Percentiles rank a stretch among this genome's conserved stretches.
phyloP scores from a whole-genome alignment of 2,888 invertebrate genomes.

The Magallana nippona region DNA sequence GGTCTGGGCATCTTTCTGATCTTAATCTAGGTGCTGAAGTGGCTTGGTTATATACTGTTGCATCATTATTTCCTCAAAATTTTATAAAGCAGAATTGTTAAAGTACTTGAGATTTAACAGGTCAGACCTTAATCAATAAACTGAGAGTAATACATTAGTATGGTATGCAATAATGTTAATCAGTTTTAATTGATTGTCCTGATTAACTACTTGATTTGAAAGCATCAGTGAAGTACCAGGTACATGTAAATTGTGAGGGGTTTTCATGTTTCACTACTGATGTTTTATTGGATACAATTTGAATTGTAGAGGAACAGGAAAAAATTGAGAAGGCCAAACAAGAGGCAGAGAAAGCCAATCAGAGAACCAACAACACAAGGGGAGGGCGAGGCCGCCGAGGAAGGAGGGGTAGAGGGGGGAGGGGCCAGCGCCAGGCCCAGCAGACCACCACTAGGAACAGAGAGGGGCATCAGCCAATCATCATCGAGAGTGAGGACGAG shows the following conservation, averaged over 20 bases:
- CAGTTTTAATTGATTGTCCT: too few relatives aligned
- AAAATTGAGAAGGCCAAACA: constrained; percentile 48
- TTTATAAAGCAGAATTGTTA: too few relatives aligned
- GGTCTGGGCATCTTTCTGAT: too few relatives aligned
- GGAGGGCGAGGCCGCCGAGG: constrained; percentile 50
- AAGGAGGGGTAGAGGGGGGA: constrained; percentile 56
- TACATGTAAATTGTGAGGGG: too few relatives aligned
- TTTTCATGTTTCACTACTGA: too few relatives aligned
- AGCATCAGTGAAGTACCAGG: neutral
- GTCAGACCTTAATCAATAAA: neutral
- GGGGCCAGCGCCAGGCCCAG: constrained; percentile 45
- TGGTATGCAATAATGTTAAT: too few relatives aligned
- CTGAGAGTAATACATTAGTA: neutral
- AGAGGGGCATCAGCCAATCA: constrained; percentile 44
- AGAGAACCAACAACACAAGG: constrained; percentile 27
- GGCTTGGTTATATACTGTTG: too few relatives aligned
- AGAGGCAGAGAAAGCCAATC: constrained; percentile 42
- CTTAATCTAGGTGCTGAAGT: too few relatives aligned
- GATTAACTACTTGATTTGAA: neutral
- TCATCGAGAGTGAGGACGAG: constrained; percentile 52
- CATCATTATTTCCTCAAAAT: too few relatives aligned
- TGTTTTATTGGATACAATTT: neutral
- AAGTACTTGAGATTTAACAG: neutral
- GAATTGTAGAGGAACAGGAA: constrained; percentile 35
- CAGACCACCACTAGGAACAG: constrained; percentile 13